Percentiles rank a stretch among this genome's conserved stretches.
phyloP scores from a whole-genome alignment of 2,797 vertebrate species.

The Liparis tanakae region DNA sequence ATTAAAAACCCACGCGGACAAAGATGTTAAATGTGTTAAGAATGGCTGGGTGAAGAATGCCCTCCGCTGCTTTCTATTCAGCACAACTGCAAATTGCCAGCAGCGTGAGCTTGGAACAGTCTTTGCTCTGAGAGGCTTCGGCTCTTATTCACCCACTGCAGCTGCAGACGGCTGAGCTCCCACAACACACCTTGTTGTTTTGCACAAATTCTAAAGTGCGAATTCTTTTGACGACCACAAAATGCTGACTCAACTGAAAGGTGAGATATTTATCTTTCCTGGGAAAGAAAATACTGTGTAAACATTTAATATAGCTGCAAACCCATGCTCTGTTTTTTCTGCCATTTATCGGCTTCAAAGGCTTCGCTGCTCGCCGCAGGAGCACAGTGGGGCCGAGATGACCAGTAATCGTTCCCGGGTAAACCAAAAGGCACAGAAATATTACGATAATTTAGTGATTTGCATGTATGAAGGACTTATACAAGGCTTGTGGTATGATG shows the following conservation, averaged over 20 bases:
- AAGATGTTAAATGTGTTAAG: slow-evolving; percentile 79
- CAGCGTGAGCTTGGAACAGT: slow-evolving; percentile 48
- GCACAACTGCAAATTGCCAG: slow-evolving; percentile 72
- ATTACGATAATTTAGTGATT: neutral
- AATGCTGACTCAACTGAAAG: slow-evolving; percentile 87
- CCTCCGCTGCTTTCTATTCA: slow-evolving; percentile 72
- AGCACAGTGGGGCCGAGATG: slow-evolving; percentile 34
- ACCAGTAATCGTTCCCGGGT: neutral
- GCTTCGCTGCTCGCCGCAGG: slow-evolving; percentile 80
- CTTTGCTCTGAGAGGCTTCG: slow-evolving; percentile 39
- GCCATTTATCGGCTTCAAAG: slow-evolving; percentile 81
- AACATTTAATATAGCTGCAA: slow-evolving; percentile 30
- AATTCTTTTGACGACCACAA: slow-evolving; percentile 65
- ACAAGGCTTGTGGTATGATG: neutral
- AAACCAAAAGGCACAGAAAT: neutral
- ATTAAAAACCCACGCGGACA: slow-evolving; percentile 69
- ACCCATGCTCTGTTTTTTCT: slow-evolving; percentile 36
- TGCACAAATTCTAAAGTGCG: slow-evolving; percentile 27
- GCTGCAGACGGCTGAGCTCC: slow-evolving; percentile 40
- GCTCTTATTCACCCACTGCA: slow-evolving; percentile 40
- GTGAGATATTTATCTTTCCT: slow-evolving; percentile 80
- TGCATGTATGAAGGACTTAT: neutral
- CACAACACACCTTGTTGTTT: neutral
- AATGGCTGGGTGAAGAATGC: slow-evolving; percentile 78
- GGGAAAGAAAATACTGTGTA: slow-evolving; percentile 68